These are phyloP conservation scores for Lepidurus packardi DNA, from an alignment of 1,140 invertebrate genomes.

Conservation along the genomic window DNA sequence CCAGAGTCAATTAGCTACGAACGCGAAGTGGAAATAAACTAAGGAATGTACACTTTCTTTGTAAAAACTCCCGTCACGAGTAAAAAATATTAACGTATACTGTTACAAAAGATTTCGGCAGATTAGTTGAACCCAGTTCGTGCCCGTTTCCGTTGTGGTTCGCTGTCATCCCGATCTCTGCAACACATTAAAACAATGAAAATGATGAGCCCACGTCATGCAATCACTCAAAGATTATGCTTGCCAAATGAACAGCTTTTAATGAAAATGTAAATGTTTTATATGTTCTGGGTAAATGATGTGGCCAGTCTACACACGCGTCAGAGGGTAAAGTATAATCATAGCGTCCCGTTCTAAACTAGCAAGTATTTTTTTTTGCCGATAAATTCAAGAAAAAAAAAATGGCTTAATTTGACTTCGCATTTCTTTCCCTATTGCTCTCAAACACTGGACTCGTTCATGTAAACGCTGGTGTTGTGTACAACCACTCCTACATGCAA, in stretches of 20 bases:
- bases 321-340: neutral
- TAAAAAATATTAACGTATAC: neutral
- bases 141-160: constrained; percentile 6
- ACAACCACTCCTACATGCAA: constrained; percentile 5
- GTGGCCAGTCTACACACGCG: neutral
- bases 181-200: neutral
- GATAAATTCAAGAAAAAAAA: neutral
- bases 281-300: constrained; percentile 6
- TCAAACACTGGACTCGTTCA: constrained; percentile 18
- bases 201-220: neutral
- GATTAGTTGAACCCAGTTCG: constrained; percentile 12
- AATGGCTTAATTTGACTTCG: neutral
- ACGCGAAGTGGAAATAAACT: neutral
- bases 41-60: neutral
- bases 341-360: neutral
- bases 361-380: neutral
- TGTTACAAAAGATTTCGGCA: neutral
- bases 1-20: neutral
- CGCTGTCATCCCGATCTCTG: neutral
- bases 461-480: neutral
- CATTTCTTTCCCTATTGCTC: neutral
- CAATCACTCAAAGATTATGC: neutral
- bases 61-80: neutral
- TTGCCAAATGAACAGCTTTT: neutral
- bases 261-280: constrained; percentile 15